Evolutionary conservation across 2,797 vertebrate genomes (phyloP), one percentile per base, ranked within the genome.

Genomic region (Sebastes ruberrimus): DNA sequence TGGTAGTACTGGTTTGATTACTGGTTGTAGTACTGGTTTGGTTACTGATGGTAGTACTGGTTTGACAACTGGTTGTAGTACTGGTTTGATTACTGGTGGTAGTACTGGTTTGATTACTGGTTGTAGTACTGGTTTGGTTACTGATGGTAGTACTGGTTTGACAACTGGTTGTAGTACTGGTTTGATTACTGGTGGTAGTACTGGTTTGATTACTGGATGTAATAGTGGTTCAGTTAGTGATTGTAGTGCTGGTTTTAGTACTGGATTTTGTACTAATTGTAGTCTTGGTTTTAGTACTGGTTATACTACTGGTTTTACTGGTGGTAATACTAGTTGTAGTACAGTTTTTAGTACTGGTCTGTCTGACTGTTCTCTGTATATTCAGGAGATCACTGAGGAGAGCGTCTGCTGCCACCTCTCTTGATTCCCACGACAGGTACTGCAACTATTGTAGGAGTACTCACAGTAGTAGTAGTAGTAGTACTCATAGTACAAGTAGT

Each of bases 341-440:
- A 25, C 7, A 7, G 6, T 9, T 27, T 6, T 14, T 30, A 7
- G 25, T 66, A 4, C 27, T 74, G 25, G 7, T 33, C 7, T 46
- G 10, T 72, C 32, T 80, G 16, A 71, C 27, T 82, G 16, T 76
- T 10, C 20, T 83, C 18, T 87, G 32, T 85, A 23, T 82, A 42
- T 80, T 71, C 16, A 93, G 92, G 84, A 85, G 74, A 18, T 57
- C 68, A 13, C 1, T 87, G 33, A 92, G 92, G 76, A 93, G 90
- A 74, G 84, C 88, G 66, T 94, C 93, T 53, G 62, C 86, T 33
- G 76, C 88, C 74, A 87, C 72, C 61, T 93, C 92, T 56, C 88
- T 93, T 0, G 93, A 93, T 42, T 86, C 81, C n/a, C 64, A 88
- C 0, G 89, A 91, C 73, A 92, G 93, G 93, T 93, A 91, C 56